Base-by-base conservation (phyloP, 2,113 vertebrate species). In the Planiliza haematocheilus region DNA sequence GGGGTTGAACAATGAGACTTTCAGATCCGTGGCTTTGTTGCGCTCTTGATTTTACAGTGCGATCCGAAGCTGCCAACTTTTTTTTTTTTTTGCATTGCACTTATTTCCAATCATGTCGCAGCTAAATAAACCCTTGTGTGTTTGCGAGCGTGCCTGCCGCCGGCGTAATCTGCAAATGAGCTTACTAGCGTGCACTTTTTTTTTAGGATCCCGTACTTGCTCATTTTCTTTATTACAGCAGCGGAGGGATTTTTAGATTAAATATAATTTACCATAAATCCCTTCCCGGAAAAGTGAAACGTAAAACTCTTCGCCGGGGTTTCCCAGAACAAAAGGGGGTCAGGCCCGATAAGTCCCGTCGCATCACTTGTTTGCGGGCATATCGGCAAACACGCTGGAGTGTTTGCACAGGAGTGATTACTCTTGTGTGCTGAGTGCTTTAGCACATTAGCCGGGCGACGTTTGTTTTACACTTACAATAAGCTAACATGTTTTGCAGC, bases 151-250 rank as follows among this genome's bases (percentile, higher is more conserved):
- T 78, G 60, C 18, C 1, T 18, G 56, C 38, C 12, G 56, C 38
- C 12, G 45, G 71, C 77, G 24, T 88, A 89, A 90, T 88, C 84
- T 84, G 78, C 77, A 84, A 90, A 91, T 90, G 88, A 89, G 88
- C 79, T 91, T 90, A 86, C 49, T 20, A 73, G 74, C 66, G 49
- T 1, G 70, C 70, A 70, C 42, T 12, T 75, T 88, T 81, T 81
- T 81, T 30, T 1, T 24, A 18, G 17, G 52, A 88, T 85, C 64
- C 80, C 68, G 70, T 67, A 82, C 73, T 82, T 82, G 74, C 66
- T 87, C 81, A 67, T 87, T 88, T 86, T 78, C 87, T 88, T 89
- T 83, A 79, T 86, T 83, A 81, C 83, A 71, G 70, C 78, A 58
- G 63, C 63, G 14, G 57, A 30, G 53, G 88, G 84, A 89, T 88